phyloP scores from a whole-genome alignment of 2,113 vertebrate species.

The Chamaea fasciata region DNA sequence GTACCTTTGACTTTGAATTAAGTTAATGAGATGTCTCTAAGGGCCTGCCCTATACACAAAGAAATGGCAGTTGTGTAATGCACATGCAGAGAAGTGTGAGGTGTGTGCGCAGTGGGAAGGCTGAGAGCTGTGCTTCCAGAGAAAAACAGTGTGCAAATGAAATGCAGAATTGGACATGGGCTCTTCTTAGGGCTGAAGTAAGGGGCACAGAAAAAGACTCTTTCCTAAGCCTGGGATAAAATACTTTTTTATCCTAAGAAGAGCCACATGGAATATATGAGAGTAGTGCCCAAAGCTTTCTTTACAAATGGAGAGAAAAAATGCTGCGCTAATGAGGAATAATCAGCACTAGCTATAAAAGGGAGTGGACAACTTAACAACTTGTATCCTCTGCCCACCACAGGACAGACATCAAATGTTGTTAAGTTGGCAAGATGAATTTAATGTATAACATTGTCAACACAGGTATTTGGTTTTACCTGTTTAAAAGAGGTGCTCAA shows the following conservation, averaged over 20 bases:
- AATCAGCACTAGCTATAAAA: neutral
- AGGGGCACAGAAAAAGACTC: neutral
- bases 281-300: slow-evolving; percentile 65
- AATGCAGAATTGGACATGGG: slow-evolving; percentile 39
- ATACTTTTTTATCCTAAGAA: slow-evolving; percentile 59
- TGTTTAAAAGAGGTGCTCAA: neutral
- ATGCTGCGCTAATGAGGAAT: slow-evolving; percentile 27
- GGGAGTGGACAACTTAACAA: neutral
- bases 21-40: slow-evolving; percentile 1
- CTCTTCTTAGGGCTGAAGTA: slow-evolving; percentile 58
- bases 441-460: neutral
- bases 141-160: slow-evolving; percentile 66
- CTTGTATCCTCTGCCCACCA: neutral
- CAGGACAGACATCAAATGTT: neutral
- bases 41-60: slow-evolving; percentile 6
- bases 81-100: slow-evolving; percentile 66
- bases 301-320: slow-evolving; percentile 54
- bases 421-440: neutral
- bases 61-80: slow-evolving; percentile 53
- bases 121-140: slow-evolving; percentile 54
- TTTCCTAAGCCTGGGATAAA: neutral
- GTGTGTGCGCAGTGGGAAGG: slow-evolving; percentile 50
- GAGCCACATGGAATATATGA: slow-evolving; percentile 54
- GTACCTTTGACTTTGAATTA: neutral
- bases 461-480: neutral